These are phyloP conservation scores for Lerista edwardsae DNA, from an alignment of 2,797 vertebrate genomes.

Conservation along the genomic window DNA sequence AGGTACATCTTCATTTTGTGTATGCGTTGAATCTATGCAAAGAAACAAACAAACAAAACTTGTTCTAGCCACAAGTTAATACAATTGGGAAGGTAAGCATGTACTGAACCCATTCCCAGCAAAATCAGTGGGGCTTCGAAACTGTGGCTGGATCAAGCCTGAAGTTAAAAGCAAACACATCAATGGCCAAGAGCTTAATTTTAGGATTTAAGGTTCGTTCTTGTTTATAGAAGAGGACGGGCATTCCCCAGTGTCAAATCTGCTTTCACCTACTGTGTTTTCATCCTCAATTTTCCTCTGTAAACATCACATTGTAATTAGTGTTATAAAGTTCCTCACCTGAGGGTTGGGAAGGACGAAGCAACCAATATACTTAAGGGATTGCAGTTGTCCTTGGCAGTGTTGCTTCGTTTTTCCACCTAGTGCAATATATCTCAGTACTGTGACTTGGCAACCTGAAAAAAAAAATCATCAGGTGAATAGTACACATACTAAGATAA, in stretches of 20 bases:
- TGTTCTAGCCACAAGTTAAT: not conserved
- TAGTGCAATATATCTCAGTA: slow-evolving; percentile 3
- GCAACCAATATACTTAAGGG: slow-evolving; percentile 16
- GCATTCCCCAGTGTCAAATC: not conserved
- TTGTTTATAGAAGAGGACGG: slow-evolving; percentile 20
- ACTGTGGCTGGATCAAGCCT: not conserved
- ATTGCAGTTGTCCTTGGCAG: slow-evolving; percentile 5
- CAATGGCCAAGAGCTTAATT: slow-evolving; percentile 7
- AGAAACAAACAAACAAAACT: not conserved
- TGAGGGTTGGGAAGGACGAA: slow-evolving; percentile 12
- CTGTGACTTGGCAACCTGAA: not conserved
- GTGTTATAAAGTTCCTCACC: slow-evolving; percentile 17
- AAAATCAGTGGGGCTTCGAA: not conserved
- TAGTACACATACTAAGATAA: not conserved
- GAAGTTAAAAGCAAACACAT: slow-evolving; percentile 6
- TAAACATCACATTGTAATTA: slow-evolving; percentile 30
- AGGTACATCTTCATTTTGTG: not conserved
- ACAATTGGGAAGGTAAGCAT: not conserved
- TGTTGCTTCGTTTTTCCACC: not conserved
- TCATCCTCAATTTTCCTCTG: slow-evolving; percentile 1
- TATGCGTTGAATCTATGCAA: not conserved
- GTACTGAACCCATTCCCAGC: not conserved
- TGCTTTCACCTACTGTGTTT: slow-evolving; percentile 8
- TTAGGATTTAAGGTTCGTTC: not conserved
- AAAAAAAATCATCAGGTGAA: not conserved